Conservation (phyloP, 2,113 vertebrate genomes). For the Motacilla tschutschensis region DNA sequence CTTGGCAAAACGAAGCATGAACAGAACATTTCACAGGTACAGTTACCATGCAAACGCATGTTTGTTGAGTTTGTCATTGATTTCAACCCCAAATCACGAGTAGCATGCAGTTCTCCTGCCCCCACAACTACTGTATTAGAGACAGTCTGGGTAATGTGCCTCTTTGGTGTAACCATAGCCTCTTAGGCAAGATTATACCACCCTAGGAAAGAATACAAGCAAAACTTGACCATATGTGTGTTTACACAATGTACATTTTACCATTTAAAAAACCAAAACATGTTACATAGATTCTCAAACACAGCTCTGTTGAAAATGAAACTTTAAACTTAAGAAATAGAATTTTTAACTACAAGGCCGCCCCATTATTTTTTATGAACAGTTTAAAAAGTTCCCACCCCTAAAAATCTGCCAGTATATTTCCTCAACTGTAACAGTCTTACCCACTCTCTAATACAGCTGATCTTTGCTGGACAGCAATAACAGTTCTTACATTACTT, state of each 20-base stretch:
- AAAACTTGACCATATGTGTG: slow-evolving; percentile 50
- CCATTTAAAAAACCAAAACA: slow-evolving; percentile 64
- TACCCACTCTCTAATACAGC: slow-evolving; percentile 32
- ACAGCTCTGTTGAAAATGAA: slow-evolving; percentile 71
- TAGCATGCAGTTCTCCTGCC: slow-evolving; percentile 73
- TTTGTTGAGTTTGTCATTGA: slow-evolving; percentile 59
- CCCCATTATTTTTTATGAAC: slow-evolving; percentile 67
- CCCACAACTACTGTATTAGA: slow-evolving; percentile 51
- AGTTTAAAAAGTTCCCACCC: slow-evolving; percentile 76
- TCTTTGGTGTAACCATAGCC: slow-evolving; percentile 62
- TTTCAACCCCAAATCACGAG: slow-evolving; percentile 54
- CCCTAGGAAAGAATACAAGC: slow-evolving; percentile 57
- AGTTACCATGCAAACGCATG: slow-evolving; percentile 74
- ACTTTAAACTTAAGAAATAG: slow-evolving; percentile 72
- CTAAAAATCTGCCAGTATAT: slow-evolving; percentile 71
- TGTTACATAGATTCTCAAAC: slow-evolving; percentile 69
- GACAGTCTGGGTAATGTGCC: slow-evolving; percentile 67
- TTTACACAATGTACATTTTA: slow-evolving; percentile 69
- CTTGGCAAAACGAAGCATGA: slow-evolving; percentile 64
- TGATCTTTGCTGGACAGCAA: slow-evolving; percentile 12
- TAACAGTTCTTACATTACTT: slow-evolving; percentile 46
- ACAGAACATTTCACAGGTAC: slow-evolving; percentile 59
- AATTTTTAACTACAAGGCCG: slow-evolving; percentile 72
- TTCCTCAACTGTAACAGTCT: slow-evolving; percentile 43
- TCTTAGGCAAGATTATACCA: slow-evolving; percentile 65